Evolutionary conservation across 2,797 vertebrate genomes (phyloP).

Genomic region (Coregonus ussuriensis): DNA sequence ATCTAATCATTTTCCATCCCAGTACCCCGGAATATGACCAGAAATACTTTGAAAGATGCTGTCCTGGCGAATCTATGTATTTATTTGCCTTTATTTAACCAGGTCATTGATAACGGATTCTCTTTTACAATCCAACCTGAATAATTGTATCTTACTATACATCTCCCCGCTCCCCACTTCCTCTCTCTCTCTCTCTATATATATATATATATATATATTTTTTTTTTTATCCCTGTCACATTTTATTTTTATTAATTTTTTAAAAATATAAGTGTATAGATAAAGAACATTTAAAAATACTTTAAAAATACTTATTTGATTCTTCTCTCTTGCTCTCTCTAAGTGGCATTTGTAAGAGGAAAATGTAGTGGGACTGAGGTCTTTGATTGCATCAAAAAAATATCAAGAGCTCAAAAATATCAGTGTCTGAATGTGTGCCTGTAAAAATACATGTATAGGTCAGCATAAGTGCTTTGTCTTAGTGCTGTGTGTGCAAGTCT

Average conservation of each 20-base stretch:
- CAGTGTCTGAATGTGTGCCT: slow-evolving; percentile 55
- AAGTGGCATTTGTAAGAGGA: slow-evolving; percentile 75
- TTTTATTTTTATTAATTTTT: neutral
- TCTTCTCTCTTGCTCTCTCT: slow-evolving; percentile 42
- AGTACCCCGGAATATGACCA: slow-evolving; percentile 34
- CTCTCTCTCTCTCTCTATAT: slow-evolving; percentile 28
- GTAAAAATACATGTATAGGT: slow-evolving; percentile 52
- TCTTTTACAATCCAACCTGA: neutral
- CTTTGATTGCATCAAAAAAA: slow-evolving; percentile 62
- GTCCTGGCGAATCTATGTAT: neutral
- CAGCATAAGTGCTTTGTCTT: slow-evolving; percentile 61
- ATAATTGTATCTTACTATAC: neutral
- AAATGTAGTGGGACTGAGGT: slow-evolving; percentile 76
- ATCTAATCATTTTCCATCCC: slow-evolving; percentile 41
- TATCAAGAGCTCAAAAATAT: slow-evolving; percentile 53
- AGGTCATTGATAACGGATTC: neutral
- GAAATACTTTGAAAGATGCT: slow-evolving; percentile 49
- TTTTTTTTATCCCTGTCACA: slow-evolving; percentile 17
- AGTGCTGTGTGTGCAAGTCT: slow-evolving; percentile 45
- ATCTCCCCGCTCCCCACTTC: slow-evolving; percentile 18
- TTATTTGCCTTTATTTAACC: slow-evolving; percentile 11
- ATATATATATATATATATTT: neutral
- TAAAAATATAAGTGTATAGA: slow-evolving; percentile 48
- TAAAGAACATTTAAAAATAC: slow-evolving; percentile 58
- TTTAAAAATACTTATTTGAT: slow-evolving; percentile 50